phyloP scores from a whole-genome alignment of 1,140 invertebrate species.

The Drosophila ogumai region DNA sequence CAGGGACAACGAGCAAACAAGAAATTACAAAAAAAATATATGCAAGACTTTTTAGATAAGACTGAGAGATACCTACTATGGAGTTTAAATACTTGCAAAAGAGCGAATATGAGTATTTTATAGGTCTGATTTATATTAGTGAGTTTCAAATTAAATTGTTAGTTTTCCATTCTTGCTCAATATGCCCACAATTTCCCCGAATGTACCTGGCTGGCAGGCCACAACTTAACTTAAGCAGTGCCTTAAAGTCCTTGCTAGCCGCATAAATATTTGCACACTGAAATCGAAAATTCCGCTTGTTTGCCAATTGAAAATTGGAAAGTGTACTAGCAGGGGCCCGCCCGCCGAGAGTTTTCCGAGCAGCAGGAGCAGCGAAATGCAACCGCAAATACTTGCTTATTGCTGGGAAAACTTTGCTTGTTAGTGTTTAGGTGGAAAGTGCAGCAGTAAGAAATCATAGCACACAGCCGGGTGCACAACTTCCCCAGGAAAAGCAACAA shows the following conservation, averaged over 20 bases:
- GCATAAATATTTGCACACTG: conserved; percentile 64
- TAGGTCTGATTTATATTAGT: too few species aligned
- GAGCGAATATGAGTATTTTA: too few species aligned
- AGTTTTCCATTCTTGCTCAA: background rate
- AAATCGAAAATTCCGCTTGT: conserved; percentile 68
- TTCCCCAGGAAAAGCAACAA: conserved; percentile 34
- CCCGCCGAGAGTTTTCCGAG: conserved; percentile 40
- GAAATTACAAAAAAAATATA: conserved; percentile 14
- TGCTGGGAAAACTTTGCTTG: conserved; percentile 69
- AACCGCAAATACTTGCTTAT: conserved; percentile 74
- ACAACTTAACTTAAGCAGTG: conserved; percentile 26
- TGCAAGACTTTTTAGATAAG: background rate
- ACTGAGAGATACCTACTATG: conserved; percentile 3
- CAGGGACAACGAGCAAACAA: conserved; percentile 11
- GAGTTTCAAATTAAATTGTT: background rate
- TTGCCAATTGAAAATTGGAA: conserved; percentile 72
- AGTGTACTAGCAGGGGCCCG: conserved; percentile 40
- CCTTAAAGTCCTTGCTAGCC: conserved; percentile 38
- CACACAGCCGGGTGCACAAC: conserved; percentile 28
- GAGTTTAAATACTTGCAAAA: background rate
- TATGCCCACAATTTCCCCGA: background rate
- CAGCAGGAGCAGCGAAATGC: conserved; percentile 40
- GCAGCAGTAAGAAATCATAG: conserved; percentile 65
- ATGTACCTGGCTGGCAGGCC: background rate
- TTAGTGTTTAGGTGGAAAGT: conserved; percentile 66